These are phyloP conservation scores for Drosophila lowei DNA, from an alignment of 1,140 invertebrate species.

Conservation along the genomic window DNA sequence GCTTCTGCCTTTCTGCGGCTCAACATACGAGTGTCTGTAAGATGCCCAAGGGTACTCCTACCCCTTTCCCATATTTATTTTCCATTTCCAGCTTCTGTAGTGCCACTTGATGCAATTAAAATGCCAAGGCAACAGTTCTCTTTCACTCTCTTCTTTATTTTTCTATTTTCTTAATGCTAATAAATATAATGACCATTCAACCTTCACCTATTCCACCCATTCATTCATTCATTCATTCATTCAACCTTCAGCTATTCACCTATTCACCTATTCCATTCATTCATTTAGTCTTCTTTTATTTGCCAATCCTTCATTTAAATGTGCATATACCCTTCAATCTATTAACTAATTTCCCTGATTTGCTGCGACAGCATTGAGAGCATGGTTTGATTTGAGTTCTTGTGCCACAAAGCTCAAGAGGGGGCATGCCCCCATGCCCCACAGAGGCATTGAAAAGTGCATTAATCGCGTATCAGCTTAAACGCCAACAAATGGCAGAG, in stretches of 20 bases:
- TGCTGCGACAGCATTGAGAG: too few relatives aligned
- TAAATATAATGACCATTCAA: constrained; percentile 30
- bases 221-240: too few relatives aligned
- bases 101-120: constrained; percentile 76
- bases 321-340: too few relatives aligned
- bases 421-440: background rate
- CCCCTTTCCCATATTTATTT: constrained; percentile 52
- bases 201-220: too few relatives aligned
- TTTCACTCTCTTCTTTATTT: too few relatives aligned
- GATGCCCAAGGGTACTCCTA: constrained; percentile 39
- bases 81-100: constrained; percentile 70
- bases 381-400: constrained; percentile 9
- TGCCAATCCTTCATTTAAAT: too few relatives aligned
- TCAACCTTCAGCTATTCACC: too few relatives aligned
- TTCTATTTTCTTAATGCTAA: constrained; percentile 66
- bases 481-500: constrained; percentile 31
- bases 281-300: background rate
- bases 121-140: constrained; percentile 57
- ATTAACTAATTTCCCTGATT: too few relatives aligned
- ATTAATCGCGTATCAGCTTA: constrained; percentile 64
- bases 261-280: background rate
- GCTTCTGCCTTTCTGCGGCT: constrained; percentile 25
- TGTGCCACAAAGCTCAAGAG: background rate
- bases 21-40: constrained; percentile 26
- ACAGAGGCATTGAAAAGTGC: constrained; percentile 36